These are phyloP conservation scores for Helicoverpa zea DNA, from an alignment of 1,140 invertebrate species.

Conservation along the genomic window DNA sequence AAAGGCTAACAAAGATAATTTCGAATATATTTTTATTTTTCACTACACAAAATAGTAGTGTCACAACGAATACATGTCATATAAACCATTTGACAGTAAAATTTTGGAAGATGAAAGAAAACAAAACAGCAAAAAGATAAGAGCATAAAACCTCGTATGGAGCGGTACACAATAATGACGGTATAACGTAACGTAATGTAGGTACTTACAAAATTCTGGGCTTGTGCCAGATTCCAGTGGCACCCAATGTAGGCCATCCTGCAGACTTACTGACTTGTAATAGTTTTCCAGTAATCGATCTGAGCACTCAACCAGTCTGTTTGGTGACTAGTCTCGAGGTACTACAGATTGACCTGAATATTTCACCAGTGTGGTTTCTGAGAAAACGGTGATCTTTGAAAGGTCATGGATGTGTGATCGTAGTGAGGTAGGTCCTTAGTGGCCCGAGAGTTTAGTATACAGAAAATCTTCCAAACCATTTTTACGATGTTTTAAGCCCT, in stretches of 20 bases:
- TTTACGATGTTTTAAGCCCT: too few relatives aligned
- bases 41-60: not conserved
- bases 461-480: too few relatives aligned
- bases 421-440: too few relatives aligned
- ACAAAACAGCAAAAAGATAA: not conserved
- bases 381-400: too few relatives aligned
- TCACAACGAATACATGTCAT: not conserved
- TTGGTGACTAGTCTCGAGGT: not conserved
- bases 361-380: too few relatives aligned
- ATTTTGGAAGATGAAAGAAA: not conserved
- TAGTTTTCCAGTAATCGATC: constrained; percentile 33
- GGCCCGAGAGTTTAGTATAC: too few relatives aligned
- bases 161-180: constrained; percentile 20
- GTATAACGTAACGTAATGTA: constrained; percentile 16
- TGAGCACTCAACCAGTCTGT: constrained; percentile 16
- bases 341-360: not conserved
- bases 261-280: constrained; percentile 31
- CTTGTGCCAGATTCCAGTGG: constrained; percentile 16
- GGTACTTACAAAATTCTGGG: constrained; percentile 23
- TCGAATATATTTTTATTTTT: not conserved
- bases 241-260: constrained; percentile 20
- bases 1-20: too few relatives aligned
- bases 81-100: not conserved
- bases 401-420: too few relatives aligned
- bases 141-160: not conserved